Evolutionary conservation across 2,888 invertebrate species (phyloP).

Genomic region (Eristalis pertinax): DNA sequence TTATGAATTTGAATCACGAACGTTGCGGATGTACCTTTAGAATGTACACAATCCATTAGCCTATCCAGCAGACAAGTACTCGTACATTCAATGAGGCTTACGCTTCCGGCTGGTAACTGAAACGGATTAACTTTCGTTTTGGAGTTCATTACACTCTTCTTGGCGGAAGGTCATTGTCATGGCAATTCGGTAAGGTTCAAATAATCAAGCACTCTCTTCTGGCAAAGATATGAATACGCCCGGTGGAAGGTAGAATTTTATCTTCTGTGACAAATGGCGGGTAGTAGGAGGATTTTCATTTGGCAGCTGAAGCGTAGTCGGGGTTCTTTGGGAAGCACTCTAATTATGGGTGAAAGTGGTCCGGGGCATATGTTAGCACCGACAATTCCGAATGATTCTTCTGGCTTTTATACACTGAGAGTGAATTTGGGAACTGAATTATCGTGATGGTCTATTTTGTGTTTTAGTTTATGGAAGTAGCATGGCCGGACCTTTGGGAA

Average conservation of each 20-base stretch:
- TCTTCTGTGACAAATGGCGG: background rate
- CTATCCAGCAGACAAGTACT: background rate
- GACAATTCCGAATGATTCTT: no score
- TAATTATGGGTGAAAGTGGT: no score
- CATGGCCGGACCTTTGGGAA: no score
- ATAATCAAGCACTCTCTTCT: background rate
- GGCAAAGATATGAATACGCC: background rate
- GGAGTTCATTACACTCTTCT: background rate
- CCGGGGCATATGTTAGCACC: no score
- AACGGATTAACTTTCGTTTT: background rate
- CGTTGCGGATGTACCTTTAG: conserved; percentile 1
- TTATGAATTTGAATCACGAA: background rate
- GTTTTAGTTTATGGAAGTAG: no score
- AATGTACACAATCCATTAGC: background rate
- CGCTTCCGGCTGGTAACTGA: background rate
- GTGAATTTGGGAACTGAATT: no score
- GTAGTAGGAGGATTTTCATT: background rate
- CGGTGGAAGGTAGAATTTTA: background rate
- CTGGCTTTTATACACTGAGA: no score
- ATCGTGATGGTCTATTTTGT: no score
- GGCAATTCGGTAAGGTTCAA: background rate
- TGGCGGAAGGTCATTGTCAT: background rate
- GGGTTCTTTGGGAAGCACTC: no score
- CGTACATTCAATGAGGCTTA: background rate
- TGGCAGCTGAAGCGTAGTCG: background rate